Evolutionary conservation across 2,888 invertebrate genomes (phyloP), one percentile per base, ranked within the genome.

Genomic region (Diarsia brunnea): DNA sequence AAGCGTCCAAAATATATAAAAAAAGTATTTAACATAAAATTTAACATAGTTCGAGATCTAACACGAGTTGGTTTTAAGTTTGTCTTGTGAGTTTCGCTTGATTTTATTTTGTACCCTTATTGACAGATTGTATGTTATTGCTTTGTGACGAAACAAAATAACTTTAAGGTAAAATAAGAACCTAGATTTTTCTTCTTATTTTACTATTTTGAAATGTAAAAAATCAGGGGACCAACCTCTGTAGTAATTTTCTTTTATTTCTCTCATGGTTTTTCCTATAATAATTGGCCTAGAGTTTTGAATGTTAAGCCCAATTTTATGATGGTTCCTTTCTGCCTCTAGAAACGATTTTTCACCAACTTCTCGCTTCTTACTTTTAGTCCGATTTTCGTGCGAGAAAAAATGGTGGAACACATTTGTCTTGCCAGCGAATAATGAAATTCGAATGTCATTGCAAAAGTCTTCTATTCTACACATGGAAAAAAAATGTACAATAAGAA

Each of bases 1-100:
- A 91, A 88, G 92, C 94, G 95, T 95, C 95, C 95, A 95, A 88
- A 89, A 84, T 87, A 81, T 84, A 84, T 84, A 81, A 75, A 82
- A 79, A 81, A 43, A 76, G 27, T 73, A 66, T 73, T 27, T 47
- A 70, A 69, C 31, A 38, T 71, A 83, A 80, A 58, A 73, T 75
- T 68, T 75, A 84, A 84, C 71, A 63, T 83, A 82, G 67, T 73
- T 84, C 70, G 79, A 82, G 69, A 79, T 79, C 75, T 88, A 82
- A 86, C 80, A 80, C 69, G 73, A 80, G 73, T 87, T 83, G 78
- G 69, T 84, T 87, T 60, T 83, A 82, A 78, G 78, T 88, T 87
- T 83, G n/a, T 82, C 43, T 82, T 81, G 84, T 85, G 86, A 80
- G 88, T 87, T 88, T 89, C 84, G 85, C 74, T 88, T 88, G 85